These are phyloP conservation scores for Xanthorhoe spadicearia DNA, from an alignment of 2,888 invertebrate genomes.

Conservation along the genomic window DNA sequence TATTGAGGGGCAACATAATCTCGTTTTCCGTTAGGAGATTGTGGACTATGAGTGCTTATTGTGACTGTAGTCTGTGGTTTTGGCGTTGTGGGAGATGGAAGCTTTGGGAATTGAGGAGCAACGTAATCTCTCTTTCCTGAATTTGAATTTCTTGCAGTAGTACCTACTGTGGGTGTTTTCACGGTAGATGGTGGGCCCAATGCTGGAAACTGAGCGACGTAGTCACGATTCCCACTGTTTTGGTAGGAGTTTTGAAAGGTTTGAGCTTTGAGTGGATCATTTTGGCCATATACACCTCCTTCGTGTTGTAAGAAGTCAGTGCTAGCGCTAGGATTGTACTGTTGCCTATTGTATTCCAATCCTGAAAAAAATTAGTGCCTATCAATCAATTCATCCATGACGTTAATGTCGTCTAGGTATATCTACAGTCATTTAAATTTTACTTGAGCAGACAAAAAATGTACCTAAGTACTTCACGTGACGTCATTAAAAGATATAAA, in stretches of 20 bases:
- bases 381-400: background rate
- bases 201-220: conserved; percentile 55
- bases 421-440: background rate
- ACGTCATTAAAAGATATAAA: background rate
- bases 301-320: conserved; percentile 75
- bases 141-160: conserved; percentile 25
- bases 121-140: conserved; percentile 40
- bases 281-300: conserved; percentile 57
- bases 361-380: conserved; percentile 53
- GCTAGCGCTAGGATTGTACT: conserved; percentile 57
- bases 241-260: conserved; percentile 36
- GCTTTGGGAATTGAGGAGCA: conserved; percentile 31
- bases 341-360: conserved; percentile 56
- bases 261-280: conserved; percentile 49
- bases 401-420: background rate
- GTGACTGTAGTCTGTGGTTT: conserved; percentile 35
- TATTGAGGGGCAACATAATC: conserved; percentile 69
- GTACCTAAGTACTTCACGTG: no score
- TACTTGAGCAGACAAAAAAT: no score
- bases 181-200: conserved; percentile 40
- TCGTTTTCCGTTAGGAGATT: conserved; percentile 53
- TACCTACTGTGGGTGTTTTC: conserved; percentile 26
- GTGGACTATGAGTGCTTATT: conserved; percentile 31
- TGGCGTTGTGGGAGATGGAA: conserved; percentile 34
- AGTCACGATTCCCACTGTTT: conserved; percentile 48